phyloP scores from a whole-genome alignment of 2,113 vertebrate genomes.

The Colistium nudipinnis region DNA sequence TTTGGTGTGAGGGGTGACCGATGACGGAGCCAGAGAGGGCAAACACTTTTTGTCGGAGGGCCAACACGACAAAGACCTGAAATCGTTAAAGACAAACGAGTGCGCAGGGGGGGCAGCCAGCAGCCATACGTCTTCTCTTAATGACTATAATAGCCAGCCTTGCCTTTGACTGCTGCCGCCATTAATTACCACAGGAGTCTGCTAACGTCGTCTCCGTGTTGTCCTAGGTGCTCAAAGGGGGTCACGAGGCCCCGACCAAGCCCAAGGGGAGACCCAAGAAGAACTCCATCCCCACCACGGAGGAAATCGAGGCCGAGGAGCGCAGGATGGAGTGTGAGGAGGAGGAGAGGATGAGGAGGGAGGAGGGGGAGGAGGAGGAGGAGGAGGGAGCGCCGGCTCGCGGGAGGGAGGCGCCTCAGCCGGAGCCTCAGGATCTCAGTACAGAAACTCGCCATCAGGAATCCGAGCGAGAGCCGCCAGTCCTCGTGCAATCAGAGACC shows the following conservation, averaged over 20 bases:
- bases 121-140: constrained; percentile 76
- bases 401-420: constrained; percentile 51
- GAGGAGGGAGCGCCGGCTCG: constrained; percentile 2
- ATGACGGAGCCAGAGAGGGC: constrained; percentile 64
- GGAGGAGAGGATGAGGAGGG: constrained; percentile 69
- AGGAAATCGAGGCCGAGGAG: constrained; percentile 97
- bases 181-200: constrained; percentile 65
- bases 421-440: constrained; percentile 73
- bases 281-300: constrained; percentile 97
- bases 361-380: not conserved
- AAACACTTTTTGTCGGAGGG: constrained; percentile 72
- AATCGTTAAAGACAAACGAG: constrained; percentile 77
- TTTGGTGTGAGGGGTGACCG: constrained; percentile 42
- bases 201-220: constrained; percentile 57
- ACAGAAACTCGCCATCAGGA: constrained; percentile 66
- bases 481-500: constrained; percentile 64
- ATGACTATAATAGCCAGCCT: constrained; percentile 78
- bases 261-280: constrained; percentile 99
- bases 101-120: constrained; percentile 46
- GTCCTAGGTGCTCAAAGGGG: constrained; percentile 94
- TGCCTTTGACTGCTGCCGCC: constrained; percentile 67
- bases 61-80: constrained; percentile 69
- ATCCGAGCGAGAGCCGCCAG: constrained; percentile 49
- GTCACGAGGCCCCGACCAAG: constrained; percentile 97
- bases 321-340: constrained; percentile 84